phyloP scores from a whole-genome alignment of 2,113 vertebrate genomes.

The Notothenia coriiceps region DNA sequence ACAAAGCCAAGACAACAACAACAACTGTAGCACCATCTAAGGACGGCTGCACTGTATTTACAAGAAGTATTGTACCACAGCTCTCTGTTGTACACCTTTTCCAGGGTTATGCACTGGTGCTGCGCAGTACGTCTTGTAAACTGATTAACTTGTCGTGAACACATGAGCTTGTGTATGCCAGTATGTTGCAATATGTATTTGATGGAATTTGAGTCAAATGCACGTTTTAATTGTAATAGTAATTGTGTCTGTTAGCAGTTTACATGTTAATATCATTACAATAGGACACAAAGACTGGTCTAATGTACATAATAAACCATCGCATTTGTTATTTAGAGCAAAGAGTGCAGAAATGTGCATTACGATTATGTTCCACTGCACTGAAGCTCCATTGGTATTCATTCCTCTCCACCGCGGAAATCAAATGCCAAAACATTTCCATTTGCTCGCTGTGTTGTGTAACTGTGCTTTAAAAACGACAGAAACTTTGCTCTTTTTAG shows the following conservation, averaged over 20 bases:
- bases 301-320: neutral
- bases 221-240: neutral
- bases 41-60: too few relatives aligned
- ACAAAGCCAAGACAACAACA: too few relatives aligned
- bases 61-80: too few relatives aligned
- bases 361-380: neutral
- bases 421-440: neutral
- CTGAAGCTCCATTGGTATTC: neutral
- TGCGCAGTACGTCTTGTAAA: too few relatives aligned
- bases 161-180: neutral
- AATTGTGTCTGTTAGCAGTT: too few relatives aligned
- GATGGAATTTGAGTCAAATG: neutral
- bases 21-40: too few relatives aligned
- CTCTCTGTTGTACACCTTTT: too few relatives aligned
- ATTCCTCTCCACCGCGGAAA: neutral
- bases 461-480: too few relatives aligned
- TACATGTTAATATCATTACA: neutral
- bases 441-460: neutral
- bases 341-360: neutral
- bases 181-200: neutral
- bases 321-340: neutral
- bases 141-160: neutral
- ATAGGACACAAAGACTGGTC: neutral
- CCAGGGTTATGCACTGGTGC: too few relatives aligned
- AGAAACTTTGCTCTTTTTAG: too few relatives aligned